These are phyloP conservation scores for Aleadryas rufinucha DNA, from an alignment of 2,113 vertebrate genomes.

Conservation along the genomic window DNA sequence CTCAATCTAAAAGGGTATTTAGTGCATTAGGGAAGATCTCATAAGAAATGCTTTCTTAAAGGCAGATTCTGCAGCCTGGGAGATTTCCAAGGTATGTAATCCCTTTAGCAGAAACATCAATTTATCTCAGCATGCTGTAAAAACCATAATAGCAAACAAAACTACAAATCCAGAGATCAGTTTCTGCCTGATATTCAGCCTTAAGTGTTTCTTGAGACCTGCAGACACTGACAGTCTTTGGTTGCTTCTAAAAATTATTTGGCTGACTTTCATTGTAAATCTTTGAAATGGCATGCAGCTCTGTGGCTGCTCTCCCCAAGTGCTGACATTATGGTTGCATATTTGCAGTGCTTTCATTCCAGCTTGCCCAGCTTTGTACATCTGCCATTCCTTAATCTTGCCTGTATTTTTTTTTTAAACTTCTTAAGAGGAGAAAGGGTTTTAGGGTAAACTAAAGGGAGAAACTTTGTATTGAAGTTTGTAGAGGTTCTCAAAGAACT, in stretches of 20 bases:
- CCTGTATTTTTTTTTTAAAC: not conserved
- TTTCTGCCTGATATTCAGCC: not conserved
- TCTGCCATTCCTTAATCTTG: not conserved
- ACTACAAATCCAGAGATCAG: slow-evolving; percentile 29
- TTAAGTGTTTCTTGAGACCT: not conserved
- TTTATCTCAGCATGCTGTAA: slow-evolving; percentile 53
- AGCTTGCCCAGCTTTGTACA: not conserved
- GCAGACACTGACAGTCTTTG: not conserved
- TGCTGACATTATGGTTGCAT: not conserved
- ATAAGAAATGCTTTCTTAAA: slow-evolving; percentile 24
- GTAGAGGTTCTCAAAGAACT: not conserved
- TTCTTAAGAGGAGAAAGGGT: not conserved
- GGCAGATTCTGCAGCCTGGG: not conserved
- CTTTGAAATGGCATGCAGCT: not conserved
- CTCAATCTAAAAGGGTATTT: not conserved
- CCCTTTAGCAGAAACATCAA: slow-evolving; percentile 41
- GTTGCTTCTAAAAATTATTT: not conserved
- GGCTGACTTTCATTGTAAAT: not conserved
- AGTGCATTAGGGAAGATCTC: slow-evolving; percentile 5
- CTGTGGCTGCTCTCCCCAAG: not conserved
- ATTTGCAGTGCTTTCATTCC: not conserved
- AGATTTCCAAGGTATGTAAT: slow-evolving; percentile 23
- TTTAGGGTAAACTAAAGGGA: not conserved
- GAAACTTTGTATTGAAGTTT: not conserved
- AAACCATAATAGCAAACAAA: slow-evolving; percentile 44